Evolutionary conservation across 2,797 vertebrate genomes (phyloP), one percentile per base, ranked within the genome.

Genomic region (Smutsia temminckii): DNA sequence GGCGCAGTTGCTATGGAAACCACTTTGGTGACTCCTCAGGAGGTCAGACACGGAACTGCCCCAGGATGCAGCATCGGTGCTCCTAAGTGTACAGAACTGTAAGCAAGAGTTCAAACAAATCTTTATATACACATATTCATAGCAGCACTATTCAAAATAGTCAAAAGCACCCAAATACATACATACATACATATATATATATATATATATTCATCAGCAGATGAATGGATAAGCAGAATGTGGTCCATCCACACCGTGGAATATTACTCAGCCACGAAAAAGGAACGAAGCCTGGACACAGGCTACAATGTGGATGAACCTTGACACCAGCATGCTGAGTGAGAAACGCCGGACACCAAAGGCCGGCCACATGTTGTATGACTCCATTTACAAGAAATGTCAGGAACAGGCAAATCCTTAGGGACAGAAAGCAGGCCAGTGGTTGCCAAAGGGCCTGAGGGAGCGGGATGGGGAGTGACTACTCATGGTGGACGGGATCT

Each of bases 191-290:
- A 69, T 6, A 77, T 25, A 37, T 53, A 5, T 78, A 51, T 34
- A 23, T 23, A 32, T 37, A 17, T 1, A 8, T 13, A 14, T 8
- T 66, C 34, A 25, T n/a, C 42, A 5, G 3, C 14, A 1, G 53
- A 37, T 8, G 29, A 42, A 11, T 0, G 42, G 53, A 88, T 25
- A 32, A 0, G 42, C 23, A 37, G 32, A 64, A 21, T 6, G 64
- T 2, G 32, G 32, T 32, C 66, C 37, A 0, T 59, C 37, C 10
- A 21, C 6, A 5, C 27, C 0, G 9, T 5, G 20, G 71, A n/a
- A 27, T 10, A 46, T 21, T 37, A 46, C 27, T 42, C 69, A 3
- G 90, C 63, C 71, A 4, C 9, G 16, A 71, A 84, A 32, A 83
- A n/a, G 51, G 55, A 42, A 17, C 2, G 53, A 34, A 23, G 46